Conservation (phyloP, 92 coral and sea anemone genomes). For the Epizoanthus fatuus region DNA sequence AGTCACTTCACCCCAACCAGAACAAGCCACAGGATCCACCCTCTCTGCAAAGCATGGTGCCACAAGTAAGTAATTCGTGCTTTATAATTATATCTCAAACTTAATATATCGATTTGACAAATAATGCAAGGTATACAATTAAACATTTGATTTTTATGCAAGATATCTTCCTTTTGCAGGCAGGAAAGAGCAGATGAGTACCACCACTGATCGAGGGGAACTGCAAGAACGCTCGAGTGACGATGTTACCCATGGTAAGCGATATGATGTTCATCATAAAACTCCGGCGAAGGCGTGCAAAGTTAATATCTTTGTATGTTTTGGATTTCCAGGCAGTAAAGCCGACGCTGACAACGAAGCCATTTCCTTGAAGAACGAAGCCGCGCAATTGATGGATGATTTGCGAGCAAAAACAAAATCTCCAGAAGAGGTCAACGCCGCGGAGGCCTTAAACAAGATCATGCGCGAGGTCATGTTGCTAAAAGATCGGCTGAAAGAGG, state of each 20-base stretch:
- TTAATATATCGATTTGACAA: not conserved
- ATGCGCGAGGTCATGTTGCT: not conserved
- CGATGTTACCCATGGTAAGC: not conserved
- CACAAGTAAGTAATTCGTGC: not conserved
- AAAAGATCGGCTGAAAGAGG: not conserved
- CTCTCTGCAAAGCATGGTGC: not conserved
- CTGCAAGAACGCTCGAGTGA: slow-evolving; percentile 1
- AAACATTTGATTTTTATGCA: not conserved
- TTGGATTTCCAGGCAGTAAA: not conserved
- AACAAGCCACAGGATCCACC: slow-evolving; percentile 1
- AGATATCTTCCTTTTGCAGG: slow-evolving; percentile 10
- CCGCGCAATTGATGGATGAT: slow-evolving; percentile 10
- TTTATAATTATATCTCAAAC: not conserved
- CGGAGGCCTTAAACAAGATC: not conserved
- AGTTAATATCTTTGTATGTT: slow-evolving; percentile 9
- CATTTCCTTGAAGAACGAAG: slow-evolving; percentile 18
- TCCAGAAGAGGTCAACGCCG: slow-evolving; percentile 22
- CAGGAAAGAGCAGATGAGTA: not conserved
- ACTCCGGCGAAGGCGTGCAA: slow-evolving; percentile 2
- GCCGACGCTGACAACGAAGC: not conserved
- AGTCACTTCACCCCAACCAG: slow-evolving; percentile 10
- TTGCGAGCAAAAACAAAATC: slow-evolving; percentile 28
- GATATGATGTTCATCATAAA: not conserved
- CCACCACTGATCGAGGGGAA: slow-evolving; percentile 7
- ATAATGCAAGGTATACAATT: too few species aligned